Evolutionary conservation across 2,888 invertebrate genomes (phyloP), one percentile per base, ranked within the genome.

Genomic region (Clivina fossor): DNA sequence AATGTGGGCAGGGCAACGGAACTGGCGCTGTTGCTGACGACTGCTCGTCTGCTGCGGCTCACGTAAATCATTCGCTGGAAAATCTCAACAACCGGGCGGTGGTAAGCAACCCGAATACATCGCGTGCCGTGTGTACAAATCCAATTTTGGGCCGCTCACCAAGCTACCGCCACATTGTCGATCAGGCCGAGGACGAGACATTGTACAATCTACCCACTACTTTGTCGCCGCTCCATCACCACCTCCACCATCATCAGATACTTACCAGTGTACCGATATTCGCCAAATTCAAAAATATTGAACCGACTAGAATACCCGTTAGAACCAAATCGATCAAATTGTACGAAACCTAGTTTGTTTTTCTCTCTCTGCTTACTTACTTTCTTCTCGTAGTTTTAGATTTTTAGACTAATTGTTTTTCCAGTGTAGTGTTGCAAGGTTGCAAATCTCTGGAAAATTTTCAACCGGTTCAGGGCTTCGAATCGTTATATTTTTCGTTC

Each of bases 61-160:
- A 64, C 59, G 60, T 61, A 63, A 61, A 63, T 30, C 46, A 40
- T 32, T 26, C 20, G 16, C 18, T 9, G 43, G 41, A 56, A 43
- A 43, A n/a, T n/a, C n/a, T 35, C 51, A 44, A 55, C 19, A 49
- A 18, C 47, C 43, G 48, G 28, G 46, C 30, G 30, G n/a, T n/a
- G n/a, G n/a, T 51, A 35, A 54, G 59, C 61, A 63, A 38, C 56
- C 59, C 28, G 50, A 41, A 32, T 56, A 56, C 55, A 46, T 48
- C 19, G 58, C 58, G 41, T 48, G 62, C 82, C 79, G 82, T 56
- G 74, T 83, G 69, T 81, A 80, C 8, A 74, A 82, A 74, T 74
- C 76, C 69, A 73, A 77, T 73, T 73, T 79, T 75, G 73, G 79
- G 68, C 69, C 78, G 76, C 69, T 78, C 75, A 73, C 79, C 72